Evolutionary conservation across 2,797 vertebrate species (phyloP), one percentile per base, ranked within the genome.

Genomic region (Myotis myotis): DNA sequence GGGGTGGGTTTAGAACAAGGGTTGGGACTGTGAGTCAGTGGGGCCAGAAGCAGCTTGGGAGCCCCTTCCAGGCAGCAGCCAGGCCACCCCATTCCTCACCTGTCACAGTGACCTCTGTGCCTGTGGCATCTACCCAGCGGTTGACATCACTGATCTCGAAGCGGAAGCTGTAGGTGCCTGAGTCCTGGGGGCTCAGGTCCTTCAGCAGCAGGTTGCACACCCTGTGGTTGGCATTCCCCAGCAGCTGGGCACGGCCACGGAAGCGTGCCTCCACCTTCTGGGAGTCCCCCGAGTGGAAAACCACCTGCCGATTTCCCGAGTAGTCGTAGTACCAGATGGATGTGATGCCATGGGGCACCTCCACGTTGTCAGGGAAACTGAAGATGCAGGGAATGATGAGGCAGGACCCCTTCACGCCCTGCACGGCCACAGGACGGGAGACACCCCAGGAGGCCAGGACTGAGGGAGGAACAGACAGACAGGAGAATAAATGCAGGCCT

Each of bases 291-390:
- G 98, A 98, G 93, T 98, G 98, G 95, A 90, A 96, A 20, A 97
- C 96, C 38, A 96, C 0, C 0, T 4, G 17, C 33, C 7, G 51
- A 0, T 6, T 23, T 0, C 2, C 0, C 0, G 30, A 9, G 5
- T 89, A 95, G 7, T 97, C 97, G 7, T 97, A 98, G 97, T 98
- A 98, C 98, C 98, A 98, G 87, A 98, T 98, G 89, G 97, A 87
- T 0, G 97, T 96, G 66, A 98, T 95, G 89, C 98, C 91, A 0
- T 33, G 0, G 0, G 3, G 0, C 0, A 93, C 0, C 0, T 5
- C 0, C 53, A 97, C 72, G 0, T 23, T 0, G 0, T 0, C 3
- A 0, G 98, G 98, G 94, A 97, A 98, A 92, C 41, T 96, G 96
- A 98, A 98, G 41, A 96, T 30, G 60, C 98, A 98, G 53, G 98